Evolutionary conservation across 2,797 vertebrate genomes (phyloP), one percentile per base, ranked within the genome.

Genomic region (Ctenopoma multispine): DNA sequence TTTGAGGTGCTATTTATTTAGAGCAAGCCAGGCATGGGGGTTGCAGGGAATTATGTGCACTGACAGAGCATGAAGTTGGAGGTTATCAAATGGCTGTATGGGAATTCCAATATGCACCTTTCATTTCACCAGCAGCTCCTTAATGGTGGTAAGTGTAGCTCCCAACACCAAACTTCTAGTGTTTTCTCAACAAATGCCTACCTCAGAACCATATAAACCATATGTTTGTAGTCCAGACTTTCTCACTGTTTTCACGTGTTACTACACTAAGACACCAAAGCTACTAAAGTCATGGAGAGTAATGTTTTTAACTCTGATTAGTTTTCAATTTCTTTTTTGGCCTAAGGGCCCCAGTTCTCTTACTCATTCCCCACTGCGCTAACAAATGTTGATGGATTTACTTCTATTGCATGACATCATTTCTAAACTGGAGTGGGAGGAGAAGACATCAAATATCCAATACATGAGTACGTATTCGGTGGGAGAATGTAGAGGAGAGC

Each of bases 31-130:
- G 81, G 85, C 79, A 82, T 72, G 77, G 44, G 69, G 77, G 85
- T 84, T 88, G 78, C 74, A 68, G 69, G 72, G 81, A 87, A 92
- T 89, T 75, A 87, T 89, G 76, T 89, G 87, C 81, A 83, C 87
- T 90, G 85, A 68, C 89, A 90, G 83, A 88, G 84, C 84, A 88
- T 90, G 84, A 90, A 84, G 86, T 90, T 88, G 74, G 79, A 79
- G 77, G 77, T 80, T 90, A 90, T 91, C 85, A 89, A 90, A 85
- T 49, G 74, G 83, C 77, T 89, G 83, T 71, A 60, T 12, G 54
- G 74, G 77, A 84, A 85, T 85, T 86, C 83, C 77, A 82, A 87
- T 83, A 74, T 79, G 79, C 82, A 75, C 79, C 73, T 86, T 81
- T 78, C 51, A 72, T 87, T 89, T 89, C 69, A 87, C 85, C 85